Percentiles rank a stretch among this genome's conserved stretches.
These are phyloP conservation scores for Microplitis demolitor DNA, from an alignment of 1,140 invertebrate genomes.

Conservation along the genomic window DNA sequence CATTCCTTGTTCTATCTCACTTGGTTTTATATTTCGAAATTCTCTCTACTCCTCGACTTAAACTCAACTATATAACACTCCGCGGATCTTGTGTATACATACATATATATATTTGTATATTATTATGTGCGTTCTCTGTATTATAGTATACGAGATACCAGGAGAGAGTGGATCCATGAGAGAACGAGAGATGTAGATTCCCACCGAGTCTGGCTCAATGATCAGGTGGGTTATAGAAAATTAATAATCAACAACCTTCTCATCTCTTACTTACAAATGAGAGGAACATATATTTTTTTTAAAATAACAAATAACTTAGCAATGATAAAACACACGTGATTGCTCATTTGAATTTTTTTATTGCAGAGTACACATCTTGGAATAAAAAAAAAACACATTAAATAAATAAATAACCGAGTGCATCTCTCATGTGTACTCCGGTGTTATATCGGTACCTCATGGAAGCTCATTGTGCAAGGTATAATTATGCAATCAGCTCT, in stretches of 20 bases:
- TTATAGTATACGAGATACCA: background rate
- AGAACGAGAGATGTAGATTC: conserved; percentile 3
- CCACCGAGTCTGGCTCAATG: background rate
- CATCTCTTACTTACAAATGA: no score
- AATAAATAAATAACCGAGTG: background rate
- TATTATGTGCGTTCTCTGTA: background rate
- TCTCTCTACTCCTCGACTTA: background rate
- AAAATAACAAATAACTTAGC: background rate
- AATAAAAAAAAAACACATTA: background rate
- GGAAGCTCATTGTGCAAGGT: conserved; percentile 20
- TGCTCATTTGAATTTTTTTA: no score
- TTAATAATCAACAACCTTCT: conserved; percentile 3
- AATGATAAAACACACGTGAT: background rate
- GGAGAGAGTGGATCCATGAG: background rate
- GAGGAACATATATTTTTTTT: no score
- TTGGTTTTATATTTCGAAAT: conserved; percentile 12
- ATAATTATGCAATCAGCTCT: conserved; percentile 15
- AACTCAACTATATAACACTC: no score
- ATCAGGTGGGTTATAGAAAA: background rate
- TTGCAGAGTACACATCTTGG: background rate
- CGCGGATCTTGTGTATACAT: background rate
- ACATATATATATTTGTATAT: background rate
- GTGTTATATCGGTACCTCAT: background rate
- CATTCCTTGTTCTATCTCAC: background rate
- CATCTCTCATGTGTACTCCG: background rate